A percentile compares a stretch with the other conserved stretches of the same genome.
phyloP scores from a whole-genome alignment of 2,797 vertebrate genomes.

The Pipistrellus pipistrellus region DNA sequence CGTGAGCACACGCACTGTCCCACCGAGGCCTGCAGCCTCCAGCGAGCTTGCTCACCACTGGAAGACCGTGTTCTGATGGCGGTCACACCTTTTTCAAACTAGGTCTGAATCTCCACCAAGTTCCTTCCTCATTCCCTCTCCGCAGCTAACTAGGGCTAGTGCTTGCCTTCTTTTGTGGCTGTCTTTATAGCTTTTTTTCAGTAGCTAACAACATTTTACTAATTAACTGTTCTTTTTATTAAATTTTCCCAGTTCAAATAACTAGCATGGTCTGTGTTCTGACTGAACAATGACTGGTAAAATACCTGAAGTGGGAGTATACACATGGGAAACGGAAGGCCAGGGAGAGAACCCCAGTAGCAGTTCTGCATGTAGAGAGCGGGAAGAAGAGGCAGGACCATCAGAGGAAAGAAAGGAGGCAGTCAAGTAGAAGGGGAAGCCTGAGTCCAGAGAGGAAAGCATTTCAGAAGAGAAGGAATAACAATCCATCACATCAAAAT shows the following conservation, averaged over 20 bases:
- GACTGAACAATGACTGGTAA: not conserved
- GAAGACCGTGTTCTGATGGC: not conserved
- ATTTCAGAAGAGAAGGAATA: not conserved
- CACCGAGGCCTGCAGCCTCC: not conserved
- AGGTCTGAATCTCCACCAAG: not conserved
- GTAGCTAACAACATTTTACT: not conserved
- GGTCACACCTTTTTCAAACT: not conserved
- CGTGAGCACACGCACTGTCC: not conserved
- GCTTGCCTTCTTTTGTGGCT: not conserved
- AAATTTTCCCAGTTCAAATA: not conserved
- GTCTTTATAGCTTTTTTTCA: not conserved
- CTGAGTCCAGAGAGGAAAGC: not conserved
- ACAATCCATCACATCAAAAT: not conserved
- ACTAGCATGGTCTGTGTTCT: not conserved
- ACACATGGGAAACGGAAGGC: not conserved
- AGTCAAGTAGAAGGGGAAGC: not conserved
- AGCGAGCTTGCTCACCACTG: not conserved
- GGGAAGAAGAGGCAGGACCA: not conserved
- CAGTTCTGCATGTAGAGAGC: not conserved
- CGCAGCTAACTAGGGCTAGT: not conserved
- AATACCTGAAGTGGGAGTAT: not conserved
- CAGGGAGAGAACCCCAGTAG: not conserved
- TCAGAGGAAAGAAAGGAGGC: not conserved
- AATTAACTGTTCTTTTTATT: conserved; percentile 12
- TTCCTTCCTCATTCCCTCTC: not conserved